A percentile compares a stretch with the other conserved stretches of the same genome.
phyloP scores from a whole-genome alignment of 2,888 invertebrate species.

The Dioctria rufipes region DNA sequence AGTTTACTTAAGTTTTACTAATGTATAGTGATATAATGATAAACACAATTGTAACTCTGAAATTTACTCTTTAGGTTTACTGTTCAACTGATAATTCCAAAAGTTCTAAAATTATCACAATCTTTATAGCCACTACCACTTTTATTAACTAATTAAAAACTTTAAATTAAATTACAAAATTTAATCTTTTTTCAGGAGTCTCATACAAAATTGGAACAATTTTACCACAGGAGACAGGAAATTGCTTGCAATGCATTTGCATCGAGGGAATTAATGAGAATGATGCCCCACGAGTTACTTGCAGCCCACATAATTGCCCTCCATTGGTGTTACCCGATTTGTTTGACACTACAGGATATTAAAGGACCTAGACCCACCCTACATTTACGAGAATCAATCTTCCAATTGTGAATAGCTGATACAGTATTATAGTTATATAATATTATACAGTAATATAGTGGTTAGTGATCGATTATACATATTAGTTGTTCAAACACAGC shows the following conservation, averaged over 20 bases:
- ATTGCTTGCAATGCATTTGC: conserved; percentile 81
- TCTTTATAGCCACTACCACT: too few relatives aligned
- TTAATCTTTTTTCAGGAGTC: conserved; percentile 72
- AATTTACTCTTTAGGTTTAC: too few relatives aligned
- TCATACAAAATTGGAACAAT: conserved; percentile 78
- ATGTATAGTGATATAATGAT: too few relatives aligned
- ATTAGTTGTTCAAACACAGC: conserved; percentile 26
- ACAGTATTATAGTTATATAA: conserved; percentile 27
- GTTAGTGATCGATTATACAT: conserved; percentile 18
- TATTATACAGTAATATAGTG: neutral
- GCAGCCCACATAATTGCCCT: conserved; percentile 71
- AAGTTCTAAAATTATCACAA: too few relatives aligned
- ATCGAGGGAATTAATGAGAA: conserved; percentile 73
- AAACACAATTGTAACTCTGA: too few relatives aligned
- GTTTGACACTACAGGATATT: conserved; percentile 71
- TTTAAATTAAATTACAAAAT: neutral
- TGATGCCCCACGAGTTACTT: conserved; percentile 70
- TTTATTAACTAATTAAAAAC: too few relatives aligned
- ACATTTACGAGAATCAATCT: conserved; percentile 36
- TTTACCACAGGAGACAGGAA: conserved; percentile 79
- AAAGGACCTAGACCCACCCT: conserved; percentile 60
- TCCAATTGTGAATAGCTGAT: conserved; percentile 37
- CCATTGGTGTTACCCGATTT: conserved; percentile 70
- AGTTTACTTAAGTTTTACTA: too few relatives aligned
- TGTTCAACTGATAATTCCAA: too few relatives aligned